Evolutionary conservation across 2,797 vertebrate species (phyloP).

Genomic region (Chaenodraco wilsoni): DNA sequence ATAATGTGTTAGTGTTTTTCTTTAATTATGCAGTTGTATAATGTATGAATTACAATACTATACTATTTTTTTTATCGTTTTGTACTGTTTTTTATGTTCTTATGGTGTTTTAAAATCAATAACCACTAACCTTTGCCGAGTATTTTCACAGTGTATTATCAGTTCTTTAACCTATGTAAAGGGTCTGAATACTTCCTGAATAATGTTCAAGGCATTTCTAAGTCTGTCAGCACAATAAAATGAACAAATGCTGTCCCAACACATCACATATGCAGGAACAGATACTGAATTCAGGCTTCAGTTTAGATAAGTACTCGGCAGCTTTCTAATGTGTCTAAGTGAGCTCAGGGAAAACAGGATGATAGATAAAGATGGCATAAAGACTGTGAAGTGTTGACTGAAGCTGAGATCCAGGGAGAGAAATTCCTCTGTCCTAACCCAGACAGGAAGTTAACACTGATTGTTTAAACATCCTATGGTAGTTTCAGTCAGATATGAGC

Average conservation of each 20-base stretch:
- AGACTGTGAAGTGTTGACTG: neutral
- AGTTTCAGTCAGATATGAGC: neutral
- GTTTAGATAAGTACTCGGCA: neutral
- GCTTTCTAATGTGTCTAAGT: neutral
- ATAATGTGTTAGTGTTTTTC: too few relatives aligned
- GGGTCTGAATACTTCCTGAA: too few relatives aligned
- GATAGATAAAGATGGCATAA: neutral
- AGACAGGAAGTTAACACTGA: slow-evolving; percentile 21
- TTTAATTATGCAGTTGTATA: too few relatives aligned
- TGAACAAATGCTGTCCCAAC: neutral
- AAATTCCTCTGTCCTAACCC: neutral
- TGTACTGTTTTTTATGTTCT: too few relatives aligned
- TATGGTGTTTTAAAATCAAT: too few relatives aligned
- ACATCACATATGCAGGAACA: neutral
- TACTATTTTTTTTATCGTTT: too few relatives aligned
- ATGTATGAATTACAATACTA: too few relatives aligned
- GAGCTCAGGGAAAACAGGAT: neutral
- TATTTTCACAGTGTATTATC: too few relatives aligned
- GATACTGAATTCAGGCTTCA: neutral
- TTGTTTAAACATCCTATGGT: slow-evolving; percentile 25
- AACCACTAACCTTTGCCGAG: too few relatives aligned
- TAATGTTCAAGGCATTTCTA: neutral
- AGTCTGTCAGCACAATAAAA: neutral
- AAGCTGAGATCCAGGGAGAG: neutral
- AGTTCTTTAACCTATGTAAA: too few relatives aligned